A percentile compares a stretch with the other conserved stretches of the same genome.
Conservation (phyloP, 2,797 vertebrate genomes). For the Anableps anableps region DNA sequence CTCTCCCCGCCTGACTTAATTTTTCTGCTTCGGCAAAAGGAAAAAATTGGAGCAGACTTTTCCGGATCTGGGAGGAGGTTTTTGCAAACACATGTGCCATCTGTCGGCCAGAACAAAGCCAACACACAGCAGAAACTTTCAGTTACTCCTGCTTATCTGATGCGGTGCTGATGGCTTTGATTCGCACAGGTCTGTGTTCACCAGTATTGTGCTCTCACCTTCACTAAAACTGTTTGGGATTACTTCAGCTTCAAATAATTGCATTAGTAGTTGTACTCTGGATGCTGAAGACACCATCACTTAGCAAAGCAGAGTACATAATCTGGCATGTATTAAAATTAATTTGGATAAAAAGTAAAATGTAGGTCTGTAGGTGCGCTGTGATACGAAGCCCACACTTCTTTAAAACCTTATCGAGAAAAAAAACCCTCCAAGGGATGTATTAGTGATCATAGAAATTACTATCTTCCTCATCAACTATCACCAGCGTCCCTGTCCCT, state of each 20-base stretch:
- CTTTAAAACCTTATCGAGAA: not conserved
- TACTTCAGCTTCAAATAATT: not conserved
- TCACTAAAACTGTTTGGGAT: not conserved
- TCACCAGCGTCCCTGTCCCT: not conserved
- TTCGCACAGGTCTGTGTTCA: not conserved
- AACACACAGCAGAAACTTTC: not conserved
- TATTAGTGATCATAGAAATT: not conserved
- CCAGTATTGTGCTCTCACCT: not conserved
- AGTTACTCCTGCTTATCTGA: not conserved
- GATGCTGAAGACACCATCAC: not conserved
- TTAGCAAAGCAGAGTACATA: not conserved
- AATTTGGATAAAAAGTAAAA: not conserved
- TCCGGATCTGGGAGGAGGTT: constrained; percentile 44
- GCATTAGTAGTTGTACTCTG: not conserved
- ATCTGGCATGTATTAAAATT: not conserved
- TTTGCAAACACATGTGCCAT: constrained; percentile 58
- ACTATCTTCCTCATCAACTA: not conserved
- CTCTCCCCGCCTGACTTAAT: constrained; percentile 87
- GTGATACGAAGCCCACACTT: not conserved
- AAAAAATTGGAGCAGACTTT: constrained; percentile 70
- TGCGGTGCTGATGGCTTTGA: constrained; percentile 11
- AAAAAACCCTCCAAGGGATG: not conserved
- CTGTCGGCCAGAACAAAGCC: constrained; percentile 58
- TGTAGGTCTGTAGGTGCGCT: not conserved
- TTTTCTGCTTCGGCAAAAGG: constrained; percentile 73